Conservation (phyloP, 2,113 vertebrate species). For the Pelmatolapia mariae region DNA sequence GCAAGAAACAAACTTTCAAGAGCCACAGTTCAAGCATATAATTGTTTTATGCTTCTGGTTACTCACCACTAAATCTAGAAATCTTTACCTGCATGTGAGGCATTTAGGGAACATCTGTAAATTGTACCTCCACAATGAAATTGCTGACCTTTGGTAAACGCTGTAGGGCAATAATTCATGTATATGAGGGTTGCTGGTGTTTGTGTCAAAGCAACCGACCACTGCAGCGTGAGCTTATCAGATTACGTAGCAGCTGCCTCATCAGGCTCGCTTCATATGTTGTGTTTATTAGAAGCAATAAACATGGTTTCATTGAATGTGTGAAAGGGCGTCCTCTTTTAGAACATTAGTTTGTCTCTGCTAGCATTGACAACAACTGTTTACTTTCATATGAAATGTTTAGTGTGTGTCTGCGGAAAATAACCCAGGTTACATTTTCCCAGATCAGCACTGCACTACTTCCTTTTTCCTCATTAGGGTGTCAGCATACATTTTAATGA, state of each 20-base stretch:
- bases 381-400: neutral
- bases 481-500: neutral
- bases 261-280: fast-evolving
- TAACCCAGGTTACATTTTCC: neutral
- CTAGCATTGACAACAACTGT: neutral
- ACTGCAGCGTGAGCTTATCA: neutral
- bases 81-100: neutral
- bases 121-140: neutral
- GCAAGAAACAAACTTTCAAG: neutral
- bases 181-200: neutral
- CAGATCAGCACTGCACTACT: neutral
- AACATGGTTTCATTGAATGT: neutral
- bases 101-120: neutral
- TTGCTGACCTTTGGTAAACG: neutral
- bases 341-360: neutral
- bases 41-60: neutral
- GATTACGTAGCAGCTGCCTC: neutral
- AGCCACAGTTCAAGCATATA: neutral
- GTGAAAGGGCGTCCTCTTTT: neutral
- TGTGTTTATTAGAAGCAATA: neutral
- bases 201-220: neutral
- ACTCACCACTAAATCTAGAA: neutral
- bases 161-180: neutral
- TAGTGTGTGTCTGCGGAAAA: neutral
- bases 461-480: neutral